Evolutionary conservation across 2,888 invertebrate genomes (phyloP).

Genomic region (Drosophila acutilabella): DNA sequence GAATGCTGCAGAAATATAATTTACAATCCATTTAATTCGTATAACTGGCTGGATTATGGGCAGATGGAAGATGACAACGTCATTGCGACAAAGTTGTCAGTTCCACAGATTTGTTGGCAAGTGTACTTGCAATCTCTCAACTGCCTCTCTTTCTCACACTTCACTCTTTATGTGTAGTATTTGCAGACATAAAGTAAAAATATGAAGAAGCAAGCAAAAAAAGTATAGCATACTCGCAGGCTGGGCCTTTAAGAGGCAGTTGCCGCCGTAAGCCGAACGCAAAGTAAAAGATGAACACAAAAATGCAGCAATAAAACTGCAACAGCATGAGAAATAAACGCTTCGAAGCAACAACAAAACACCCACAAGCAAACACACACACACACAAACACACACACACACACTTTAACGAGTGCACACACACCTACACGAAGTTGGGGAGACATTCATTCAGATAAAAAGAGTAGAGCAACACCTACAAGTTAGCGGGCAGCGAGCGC

Average conservation of each 20-base stretch:
- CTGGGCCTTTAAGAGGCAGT: slow-evolving; percentile 32
- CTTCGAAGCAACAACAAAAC: slow-evolving; percentile 21
- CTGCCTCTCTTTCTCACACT: background rate
- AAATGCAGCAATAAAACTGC: slow-evolving; percentile 55
- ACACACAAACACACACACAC: background rate
- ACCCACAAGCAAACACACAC: slow-evolving; percentile 6
- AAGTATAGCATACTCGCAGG: slow-evolving; percentile 69
- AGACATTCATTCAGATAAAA: slow-evolving; percentile 70
- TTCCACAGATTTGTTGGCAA: slow-evolving; percentile 53
- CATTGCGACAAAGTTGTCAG: slow-evolving; percentile 46
- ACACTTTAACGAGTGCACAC: slow-evolving; percentile 1
- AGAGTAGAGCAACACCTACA: slow-evolving; percentile 62
- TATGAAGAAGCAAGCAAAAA: slow-evolving; percentile 26
- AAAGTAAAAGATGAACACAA: slow-evolving; percentile 38
- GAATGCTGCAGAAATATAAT: slow-evolving; percentile 54
- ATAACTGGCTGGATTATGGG: slow-evolving; percentile 49
- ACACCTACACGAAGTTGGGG: slow-evolving; percentile 30
- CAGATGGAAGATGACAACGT: slow-evolving; percentile 13
- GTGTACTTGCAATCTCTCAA: slow-evolving; percentile 25
- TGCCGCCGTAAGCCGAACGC: slow-evolving; percentile 26
- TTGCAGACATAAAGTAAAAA: slow-evolving; percentile 3
- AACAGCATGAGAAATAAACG: slow-evolving; percentile 54
- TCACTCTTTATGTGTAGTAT: background rate
- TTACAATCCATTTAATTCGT: slow-evolving; percentile 70
- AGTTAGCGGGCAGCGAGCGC: slow-evolving; percentile 15